Conservation (phyloP, 2,888 invertebrate species). For the Agonopterix subpropinquella region DNA sequence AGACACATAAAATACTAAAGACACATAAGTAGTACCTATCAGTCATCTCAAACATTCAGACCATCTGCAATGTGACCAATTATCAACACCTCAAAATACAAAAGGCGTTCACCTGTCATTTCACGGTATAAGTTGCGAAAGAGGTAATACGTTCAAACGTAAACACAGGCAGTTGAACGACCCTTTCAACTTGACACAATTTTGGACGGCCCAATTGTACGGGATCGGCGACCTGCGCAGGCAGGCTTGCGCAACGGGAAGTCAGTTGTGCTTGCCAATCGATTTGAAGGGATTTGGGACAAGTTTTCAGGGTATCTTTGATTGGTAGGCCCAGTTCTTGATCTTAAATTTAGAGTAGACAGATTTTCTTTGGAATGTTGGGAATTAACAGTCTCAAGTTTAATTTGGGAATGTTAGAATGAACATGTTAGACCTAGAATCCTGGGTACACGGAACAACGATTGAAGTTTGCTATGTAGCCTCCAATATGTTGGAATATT, state of each 20-base stretch:
- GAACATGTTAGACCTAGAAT: too few species aligned
- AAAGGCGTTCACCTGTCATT: slow-evolving; percentile 8
- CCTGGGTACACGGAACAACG: too few species aligned
- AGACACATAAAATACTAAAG: too few species aligned
- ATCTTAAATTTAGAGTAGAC: too few species aligned
- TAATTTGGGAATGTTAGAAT: too few species aligned
- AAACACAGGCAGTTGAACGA: slow-evolving; percentile 59
- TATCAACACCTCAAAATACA: slow-evolving; percentile 8
- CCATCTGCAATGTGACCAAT: too few species aligned
- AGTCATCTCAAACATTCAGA: too few species aligned
- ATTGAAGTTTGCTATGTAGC: too few species aligned
- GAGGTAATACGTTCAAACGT: slow-evolving; percentile 38
- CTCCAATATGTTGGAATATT: too few species aligned
- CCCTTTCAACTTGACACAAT: slow-evolving; percentile 75
- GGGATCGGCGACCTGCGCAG: slow-evolving; percentile 57
- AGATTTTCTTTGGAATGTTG: too few species aligned
- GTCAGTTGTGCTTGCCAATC: slow-evolving; percentile 44
- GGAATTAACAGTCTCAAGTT: too few species aligned
- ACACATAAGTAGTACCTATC: too few species aligned
- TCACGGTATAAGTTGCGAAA: slow-evolving; percentile 23
- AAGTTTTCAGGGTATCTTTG: background rate
- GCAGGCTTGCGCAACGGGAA: slow-evolving; percentile 61
- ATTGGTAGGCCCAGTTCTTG: background rate
- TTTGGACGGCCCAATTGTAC: slow-evolving; percentile 63
- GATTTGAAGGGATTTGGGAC: slow-evolving; percentile 23